phyloP scores from a whole-genome alignment of 2,113 vertebrate species.

The Eurystomus gularis region DNA sequence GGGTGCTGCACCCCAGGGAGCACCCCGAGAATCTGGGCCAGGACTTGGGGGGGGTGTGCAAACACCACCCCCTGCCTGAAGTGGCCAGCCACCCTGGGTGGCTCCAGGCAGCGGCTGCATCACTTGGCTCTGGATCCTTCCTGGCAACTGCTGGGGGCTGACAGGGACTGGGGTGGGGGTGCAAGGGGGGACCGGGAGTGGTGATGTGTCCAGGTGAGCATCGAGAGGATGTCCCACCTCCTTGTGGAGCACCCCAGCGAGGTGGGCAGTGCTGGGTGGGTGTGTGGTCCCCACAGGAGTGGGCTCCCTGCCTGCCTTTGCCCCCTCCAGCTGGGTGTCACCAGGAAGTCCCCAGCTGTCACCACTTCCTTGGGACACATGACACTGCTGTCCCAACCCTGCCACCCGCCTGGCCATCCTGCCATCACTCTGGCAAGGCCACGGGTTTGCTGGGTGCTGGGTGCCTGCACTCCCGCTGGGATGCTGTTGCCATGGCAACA shows the following conservation, averaged over 20 bases:
- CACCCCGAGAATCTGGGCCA: rapidly evolving
- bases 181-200: rapidly evolving
- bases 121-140: neutral
- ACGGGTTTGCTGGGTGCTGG: neutral
- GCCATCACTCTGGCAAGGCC: neutral
- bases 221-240: neutral
- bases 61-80: no score
- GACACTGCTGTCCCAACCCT: neutral
- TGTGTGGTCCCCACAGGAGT: neutral
- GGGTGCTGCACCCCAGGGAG: neutral
- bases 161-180: neutral
- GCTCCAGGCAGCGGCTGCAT: neutral
- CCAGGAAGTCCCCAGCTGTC: neutral
- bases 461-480: neutral
- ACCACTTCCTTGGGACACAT: neutral
- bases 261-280: neutral
- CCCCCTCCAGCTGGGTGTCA: neutral
- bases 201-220: neutral
- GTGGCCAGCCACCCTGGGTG: neutral
- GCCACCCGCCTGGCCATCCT: neutral
- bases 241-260: neutral
- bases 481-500: neutral
- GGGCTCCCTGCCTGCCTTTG: neutral
- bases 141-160: rapidly evolving
- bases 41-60: neutral